Evolutionary conservation across 2,113 vertebrate species (phyloP).

Genomic region (Trogon surrucura): DNA sequence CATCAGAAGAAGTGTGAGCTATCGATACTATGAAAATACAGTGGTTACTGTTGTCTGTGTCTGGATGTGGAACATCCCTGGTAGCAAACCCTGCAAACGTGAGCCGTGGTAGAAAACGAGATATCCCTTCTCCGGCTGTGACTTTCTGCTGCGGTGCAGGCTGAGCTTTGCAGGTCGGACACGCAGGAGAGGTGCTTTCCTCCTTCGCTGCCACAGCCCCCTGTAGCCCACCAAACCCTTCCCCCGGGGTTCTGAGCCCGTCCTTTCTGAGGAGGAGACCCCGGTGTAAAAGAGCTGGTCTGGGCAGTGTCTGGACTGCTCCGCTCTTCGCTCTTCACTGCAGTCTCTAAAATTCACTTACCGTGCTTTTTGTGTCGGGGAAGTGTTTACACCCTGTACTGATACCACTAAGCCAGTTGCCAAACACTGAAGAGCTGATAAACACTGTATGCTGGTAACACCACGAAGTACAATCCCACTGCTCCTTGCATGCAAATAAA

Average conservation of each 20-base stretch:
- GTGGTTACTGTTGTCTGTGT: not conserved
- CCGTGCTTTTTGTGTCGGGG: not conserved
- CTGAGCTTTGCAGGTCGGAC: not conserved
- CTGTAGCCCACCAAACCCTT: not conserved
- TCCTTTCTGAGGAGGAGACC: not conserved
- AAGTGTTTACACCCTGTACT: not conserved
- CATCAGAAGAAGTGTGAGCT: not conserved
- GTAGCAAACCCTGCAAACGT: not conserved
- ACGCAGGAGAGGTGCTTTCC: not conserved
- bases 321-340: fast-evolving
- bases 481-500: conserved; percentile 47
- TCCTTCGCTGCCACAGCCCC: fast-evolving
- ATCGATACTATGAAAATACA: not conserved
- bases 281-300: fast-evolving
- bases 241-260: fast-evolving
- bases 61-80: not conserved
- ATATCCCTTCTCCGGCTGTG: not conserved
- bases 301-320: not conserved
- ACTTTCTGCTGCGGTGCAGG: not conserved
- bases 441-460: not conserved
- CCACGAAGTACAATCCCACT: conserved; percentile 14
- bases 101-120: fast-evolving
- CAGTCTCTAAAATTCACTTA: not conserved
- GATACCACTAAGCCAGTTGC: not conserved
- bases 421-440: conserved; percentile 29